A percentile compares a stretch with the other conserved stretches of the same genome.
phyloP scores from a whole-genome alignment of 2,113 vertebrate species.

The Cryptomyrus ogoouensis region DNA sequence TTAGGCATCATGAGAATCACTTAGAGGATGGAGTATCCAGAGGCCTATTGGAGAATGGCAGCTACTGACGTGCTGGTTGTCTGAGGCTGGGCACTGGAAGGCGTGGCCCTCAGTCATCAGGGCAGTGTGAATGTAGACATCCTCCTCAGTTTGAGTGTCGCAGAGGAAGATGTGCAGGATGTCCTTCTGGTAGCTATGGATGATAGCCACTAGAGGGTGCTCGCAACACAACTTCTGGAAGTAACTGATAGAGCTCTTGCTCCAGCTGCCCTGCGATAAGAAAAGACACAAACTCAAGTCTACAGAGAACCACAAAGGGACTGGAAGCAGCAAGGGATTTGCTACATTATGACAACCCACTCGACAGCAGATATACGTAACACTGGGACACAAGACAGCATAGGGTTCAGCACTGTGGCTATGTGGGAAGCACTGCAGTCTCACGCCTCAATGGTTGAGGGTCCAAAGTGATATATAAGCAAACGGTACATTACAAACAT shows the following conservation, averaged over 20 bases:
- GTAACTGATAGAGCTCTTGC: constrained; percentile 53
- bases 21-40: background rate
- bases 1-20: background rate
- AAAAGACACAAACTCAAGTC: background rate
- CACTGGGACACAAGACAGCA: background rate
- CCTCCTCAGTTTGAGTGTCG: constrained; percentile 74
- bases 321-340: background rate
- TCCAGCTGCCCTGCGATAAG: constrained; percentile 69
- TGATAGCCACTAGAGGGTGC: constrained; percentile 69
- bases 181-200: constrained; percentile 70
- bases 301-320: background rate
- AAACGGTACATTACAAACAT: background rate
- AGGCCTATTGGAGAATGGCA: background rate
- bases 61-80: constrained; percentile 46
- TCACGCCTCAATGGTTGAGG: background rate
- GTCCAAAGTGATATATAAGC: background rate
- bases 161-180: constrained; percentile 80
- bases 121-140: constrained; percentile 73
- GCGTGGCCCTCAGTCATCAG: constrained; percentile 68
- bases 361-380: background rate
- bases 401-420: background rate
- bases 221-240: constrained; percentile 71
- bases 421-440: background rate
- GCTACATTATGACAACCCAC: background rate
- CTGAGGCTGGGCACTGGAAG: constrained; percentile 49